Evolutionary conservation across 2,113 vertebrate species (phyloP).

Genomic region (Cricetomys ansorgei): DNA sequence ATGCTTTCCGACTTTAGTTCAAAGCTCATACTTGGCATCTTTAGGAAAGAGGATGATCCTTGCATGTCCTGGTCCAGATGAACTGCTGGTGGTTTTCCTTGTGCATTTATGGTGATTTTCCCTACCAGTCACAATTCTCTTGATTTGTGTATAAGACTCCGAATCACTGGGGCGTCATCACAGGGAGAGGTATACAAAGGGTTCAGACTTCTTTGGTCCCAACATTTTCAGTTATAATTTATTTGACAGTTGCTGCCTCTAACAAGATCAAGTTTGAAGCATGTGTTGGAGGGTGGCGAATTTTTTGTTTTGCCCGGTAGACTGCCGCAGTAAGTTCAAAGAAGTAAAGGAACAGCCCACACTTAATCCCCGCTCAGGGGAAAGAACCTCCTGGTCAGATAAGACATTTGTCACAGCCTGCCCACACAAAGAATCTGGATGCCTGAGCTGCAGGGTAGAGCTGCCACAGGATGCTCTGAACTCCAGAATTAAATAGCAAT

Average conservation of each 20-base stretch:
- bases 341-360: slow-evolving; percentile 31
- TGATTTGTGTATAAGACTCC: neutral
- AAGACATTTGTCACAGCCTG: neutral
- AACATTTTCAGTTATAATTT: slow-evolving; percentile 35
- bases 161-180: neutral
- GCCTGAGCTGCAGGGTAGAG: neutral
- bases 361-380: slow-evolving; percentile 54
- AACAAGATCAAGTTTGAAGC: slow-evolving; percentile 70
- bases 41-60: neutral
- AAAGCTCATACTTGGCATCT: neutral
- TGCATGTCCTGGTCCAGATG: neutral
- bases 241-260: slow-evolving; percentile 10
- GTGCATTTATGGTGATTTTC: neutral
- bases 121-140: neutral
- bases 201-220: neutral
- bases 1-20: neutral
- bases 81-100: neutral
- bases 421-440: slow-evolving; percentile 16
- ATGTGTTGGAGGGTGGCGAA: neutral
- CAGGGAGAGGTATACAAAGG: neutral
- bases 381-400: slow-evolving; percentile 74
- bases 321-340: slow-evolving; percentile 66
- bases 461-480: neutral
- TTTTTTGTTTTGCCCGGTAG: slow-evolving; percentile 64
- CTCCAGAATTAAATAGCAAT: slow-evolving; percentile 35